Base-by-base conservation (phyloP, 2,113 vertebrate genomes). In the Campylorhamphus procurvoides region DNA sequence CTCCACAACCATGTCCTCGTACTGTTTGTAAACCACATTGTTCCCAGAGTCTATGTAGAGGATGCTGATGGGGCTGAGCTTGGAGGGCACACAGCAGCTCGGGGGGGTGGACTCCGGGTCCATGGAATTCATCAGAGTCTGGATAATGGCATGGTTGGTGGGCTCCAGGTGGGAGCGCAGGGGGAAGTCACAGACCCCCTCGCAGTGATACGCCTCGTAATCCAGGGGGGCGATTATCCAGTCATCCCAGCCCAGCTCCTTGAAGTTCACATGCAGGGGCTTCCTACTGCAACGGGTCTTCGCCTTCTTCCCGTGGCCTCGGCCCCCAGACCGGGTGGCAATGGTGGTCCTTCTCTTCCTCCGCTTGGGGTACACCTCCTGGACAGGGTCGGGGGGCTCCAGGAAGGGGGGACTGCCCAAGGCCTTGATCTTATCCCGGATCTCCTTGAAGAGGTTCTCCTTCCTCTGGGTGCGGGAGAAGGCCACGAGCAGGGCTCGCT, bases 1-100 rank as follows among this genome's bases (percentile, higher is more conserved):
- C 97, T 99, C 98, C 97, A 99, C 99, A 15, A 99, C 99, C 98
- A 99, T 99, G 97, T 99, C 99, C 97, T 99, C 99, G 2, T 99
- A 99, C 83, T 99, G 98, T 84, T 99, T 99, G 97, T 99, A 99
- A 89, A 99, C 99, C 79, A 99, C 98, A 33, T 99, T 99, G 97
- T 99, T 99, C 58, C 98, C 98, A 0, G 98, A 98, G 96, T 99
- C 99, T 64, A 99, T 99, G 78, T 99, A 99, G 42, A 99, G 98
- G 95, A 99, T 99, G 97, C 98, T 99, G 95, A 99, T 99, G 83
- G 99, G 98, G 87, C 98, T 99, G 92, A 99, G 98, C 80, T 98
- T 98, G 82, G 98, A 98, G 10, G 99, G 99, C 80, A 99, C 98
- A 39, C 99, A 99, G 97, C 99, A 99, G 95, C 98, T 99, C 6